phyloP scores from a whole-genome alignment of 1,140 invertebrate genomes.

The Drosophila nikananu region DNA sequence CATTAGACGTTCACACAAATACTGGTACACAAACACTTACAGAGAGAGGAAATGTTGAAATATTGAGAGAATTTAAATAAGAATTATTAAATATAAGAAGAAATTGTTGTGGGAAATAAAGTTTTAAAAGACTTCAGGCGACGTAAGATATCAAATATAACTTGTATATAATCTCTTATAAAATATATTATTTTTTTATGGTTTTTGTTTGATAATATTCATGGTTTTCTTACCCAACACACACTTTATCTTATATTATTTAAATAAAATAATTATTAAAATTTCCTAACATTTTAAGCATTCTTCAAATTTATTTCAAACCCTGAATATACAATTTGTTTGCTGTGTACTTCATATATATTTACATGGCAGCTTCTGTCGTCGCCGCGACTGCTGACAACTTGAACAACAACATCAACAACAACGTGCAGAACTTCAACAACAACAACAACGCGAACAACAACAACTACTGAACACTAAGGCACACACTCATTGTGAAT shows the following conservation, averaged over 20 bases:
- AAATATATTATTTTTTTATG: not conserved
- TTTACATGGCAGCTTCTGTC: slow-evolving; percentile 67
- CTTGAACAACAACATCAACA: slow-evolving; percentile 31
- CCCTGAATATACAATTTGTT: not conserved
- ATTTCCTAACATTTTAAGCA: not conserved
- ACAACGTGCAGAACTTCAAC: slow-evolving; percentile 9
- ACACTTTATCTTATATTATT: not conserved
- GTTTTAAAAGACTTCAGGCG: too few species aligned
- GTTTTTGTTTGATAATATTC: fast-evolving
- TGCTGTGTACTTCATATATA: slow-evolving; percentile 19
- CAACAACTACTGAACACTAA: slow-evolving; percentile 36
- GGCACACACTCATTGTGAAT: slow-evolving; percentile 76
- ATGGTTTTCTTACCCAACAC: not conserved
- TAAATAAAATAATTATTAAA: not conserved
- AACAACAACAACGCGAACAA: slow-evolving; percentile 9
- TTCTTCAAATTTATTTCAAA: not conserved
- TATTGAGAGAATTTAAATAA: fast-evolving
- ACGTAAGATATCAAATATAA: not conserved
- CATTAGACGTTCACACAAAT: slow-evolving; percentile 71
- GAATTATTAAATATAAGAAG: too few species aligned
- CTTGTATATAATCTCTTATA: fast-evolving
- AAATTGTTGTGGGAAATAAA: too few species aligned
- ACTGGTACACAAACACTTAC: slow-evolving; percentile 28
- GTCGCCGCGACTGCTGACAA: slow-evolving; percentile 63
- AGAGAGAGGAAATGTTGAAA: slow-evolving; percentile 4